These are phyloP conservation scores for Eumaeus atala DNA, from an alignment of 1,140 invertebrate genomes.

Conservation along the genomic window DNA sequence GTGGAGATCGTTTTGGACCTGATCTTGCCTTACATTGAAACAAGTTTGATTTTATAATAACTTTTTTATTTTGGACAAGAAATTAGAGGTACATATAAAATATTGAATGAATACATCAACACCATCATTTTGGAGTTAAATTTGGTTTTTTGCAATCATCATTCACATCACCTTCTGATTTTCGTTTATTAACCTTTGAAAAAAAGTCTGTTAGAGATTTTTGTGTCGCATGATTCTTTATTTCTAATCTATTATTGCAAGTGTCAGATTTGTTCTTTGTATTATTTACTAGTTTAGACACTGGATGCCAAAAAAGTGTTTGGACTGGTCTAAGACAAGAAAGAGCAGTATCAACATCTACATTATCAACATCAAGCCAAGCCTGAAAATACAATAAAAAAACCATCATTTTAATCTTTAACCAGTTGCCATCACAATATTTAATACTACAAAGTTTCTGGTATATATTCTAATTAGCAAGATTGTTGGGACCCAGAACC, in stretches of 20 bases:
- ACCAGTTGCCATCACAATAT: no score
- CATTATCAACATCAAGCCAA: slow-evolving; percentile 81
- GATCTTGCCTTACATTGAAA: no score
- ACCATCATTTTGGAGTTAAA: not conserved
- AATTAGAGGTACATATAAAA: no score
- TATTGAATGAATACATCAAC: no score
- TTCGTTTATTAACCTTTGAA: slow-evolving; percentile 40
- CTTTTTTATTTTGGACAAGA: no score
- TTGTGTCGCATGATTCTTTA: slow-evolving; percentile 44
- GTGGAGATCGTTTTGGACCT: no score
- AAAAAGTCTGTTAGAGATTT: slow-evolving; percentile 59
- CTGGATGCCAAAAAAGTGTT: slow-evolving; percentile 79
- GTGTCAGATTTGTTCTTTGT: slow-evolving; percentile 80
- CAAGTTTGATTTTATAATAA: no score
- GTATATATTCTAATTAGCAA: no score
- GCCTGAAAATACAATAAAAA: slow-evolving; percentile 63
- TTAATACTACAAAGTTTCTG: no score
- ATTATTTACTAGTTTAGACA: slow-evolving; percentile 83
- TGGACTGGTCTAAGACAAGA: slow-evolving; percentile 70
- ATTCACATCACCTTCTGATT: slow-evolving; percentile 25
- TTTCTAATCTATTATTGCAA: slow-evolving; percentile 76
- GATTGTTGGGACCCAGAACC: no score
- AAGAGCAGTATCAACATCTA: slow-evolving; percentile 75
- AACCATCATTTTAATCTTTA: no score
- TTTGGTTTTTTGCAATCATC: slow-evolving; percentile 19